A percentile compares a stretch with the other conserved stretches of the same genome.
Conservation (phyloP, 1,140 invertebrate species). For the Achatina immaculata region DNA sequence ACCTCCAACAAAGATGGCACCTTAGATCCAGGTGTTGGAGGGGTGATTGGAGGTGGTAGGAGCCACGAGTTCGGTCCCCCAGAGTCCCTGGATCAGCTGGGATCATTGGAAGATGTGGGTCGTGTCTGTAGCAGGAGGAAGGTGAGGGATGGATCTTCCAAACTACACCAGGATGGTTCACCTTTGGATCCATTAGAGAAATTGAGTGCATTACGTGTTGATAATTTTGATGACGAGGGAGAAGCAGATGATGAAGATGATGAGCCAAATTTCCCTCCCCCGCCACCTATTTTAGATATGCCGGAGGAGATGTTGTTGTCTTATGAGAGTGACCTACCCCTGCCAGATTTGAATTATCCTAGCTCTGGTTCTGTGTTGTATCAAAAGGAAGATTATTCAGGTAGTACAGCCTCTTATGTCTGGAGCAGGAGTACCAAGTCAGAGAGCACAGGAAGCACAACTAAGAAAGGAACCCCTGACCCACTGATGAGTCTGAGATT, state of each 20-base stretch:
- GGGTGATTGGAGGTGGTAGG: slow-evolving; percentile 33
- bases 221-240: slow-evolving; percentile 37
- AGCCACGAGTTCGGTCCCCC: slow-evolving; percentile 49
- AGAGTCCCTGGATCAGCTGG: slow-evolving; percentile 45
- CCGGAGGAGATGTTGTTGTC: slow-evolving; percentile 44
- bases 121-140: background rate
- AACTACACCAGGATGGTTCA: slow-evolving; percentile 38
- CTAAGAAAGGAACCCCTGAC: slow-evolving; percentile 52
- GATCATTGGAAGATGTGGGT: slow-evolving; percentile 32
- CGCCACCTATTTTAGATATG: slow-evolving; percentile 33
- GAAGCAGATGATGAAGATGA: slow-evolving; percentile 40
- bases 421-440: too few species aligned
- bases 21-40: slow-evolving; percentile 55
- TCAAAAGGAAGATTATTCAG: too few species aligned
- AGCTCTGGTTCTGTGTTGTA: too few species aligned
- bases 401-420: too few species aligned
- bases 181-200: slow-evolving; percentile 48
- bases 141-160: background rate
- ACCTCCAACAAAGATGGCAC: slow-evolving; percentile 54
- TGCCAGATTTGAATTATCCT: slow-evolving; percentile 31
- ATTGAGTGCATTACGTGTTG: slow-evolving; percentile 11
- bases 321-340: slow-evolving; percentile 30
- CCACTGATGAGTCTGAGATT: slow-evolving; percentile 41
- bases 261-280: slow-evolving; percentile 43
- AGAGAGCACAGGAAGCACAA: too few species aligned